Base-by-base conservation (phyloP, 2,888 invertebrate species). In the Lysandra coridon region DNA sequence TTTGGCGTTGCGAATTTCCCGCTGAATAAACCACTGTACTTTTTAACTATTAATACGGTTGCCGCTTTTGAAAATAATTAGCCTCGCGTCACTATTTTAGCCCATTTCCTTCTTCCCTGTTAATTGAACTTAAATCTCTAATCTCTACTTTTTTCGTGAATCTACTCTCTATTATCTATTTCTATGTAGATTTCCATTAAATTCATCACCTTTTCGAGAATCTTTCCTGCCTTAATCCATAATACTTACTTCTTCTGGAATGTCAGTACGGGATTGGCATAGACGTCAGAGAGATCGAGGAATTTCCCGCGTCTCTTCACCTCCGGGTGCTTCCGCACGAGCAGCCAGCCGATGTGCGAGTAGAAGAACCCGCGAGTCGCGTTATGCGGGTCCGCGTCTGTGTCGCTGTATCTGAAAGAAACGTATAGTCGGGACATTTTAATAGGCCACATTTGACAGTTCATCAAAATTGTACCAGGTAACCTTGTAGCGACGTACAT, bases 311-410 rank as follows among this genome's bases (percentile, higher is more conserved):
- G 96, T 78, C 89, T 93, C 82, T 93, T 96, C 17, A 98, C 97
- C 81, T 97, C 96, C 0, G 96, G 96, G 85, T 98, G 98, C 87
- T 98, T 98, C 81, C 95, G 95, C 84, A 96, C 95, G 80, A 98
- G 86, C 75, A 98, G 89, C 98, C 98, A 98, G 23, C 98, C 98
- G 78, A 98, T 94, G 88, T 98, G 98, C 0, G 97, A 95, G 89
- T 97, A 98, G 94, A 98, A 98, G 90, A 98, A 97, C 6, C 98
- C 98, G 53, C 97, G 92, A 17, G 86, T 96, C 2, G 97, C 96
- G 86, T 97, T 97, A 87, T 97, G 97, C 0, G 97, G 97, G 87
- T 97, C 97, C 0, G 97, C 97, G 86, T 97, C 95, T 0, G 97
- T 97, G 86, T 97, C 97, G 80, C 96, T 96, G 91, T 95, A 97